Percentiles rank a stretch among this genome's conserved stretches.
Conservation (phyloP, 23 tunicate species). For the Styela plicata region DNA sequence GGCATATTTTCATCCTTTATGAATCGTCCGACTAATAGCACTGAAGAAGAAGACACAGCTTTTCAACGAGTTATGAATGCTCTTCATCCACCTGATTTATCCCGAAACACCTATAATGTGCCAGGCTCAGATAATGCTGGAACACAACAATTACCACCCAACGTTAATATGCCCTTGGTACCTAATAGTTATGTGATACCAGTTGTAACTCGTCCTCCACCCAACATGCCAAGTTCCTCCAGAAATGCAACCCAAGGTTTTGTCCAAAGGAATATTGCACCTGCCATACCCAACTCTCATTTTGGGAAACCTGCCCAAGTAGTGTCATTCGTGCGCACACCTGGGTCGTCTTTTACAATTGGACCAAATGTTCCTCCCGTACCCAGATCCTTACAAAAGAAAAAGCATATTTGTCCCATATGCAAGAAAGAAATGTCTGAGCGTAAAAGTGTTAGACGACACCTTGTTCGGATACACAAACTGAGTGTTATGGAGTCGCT, state of each 20-base stretch:
- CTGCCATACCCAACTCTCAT: neutral
- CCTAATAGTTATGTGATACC: neutral
- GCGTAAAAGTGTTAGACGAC: conserved; percentile 26
- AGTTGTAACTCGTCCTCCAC: neutral
- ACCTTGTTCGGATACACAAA: conserved; percentile 9
- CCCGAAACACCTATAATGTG: too few species aligned
- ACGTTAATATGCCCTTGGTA: neutral
- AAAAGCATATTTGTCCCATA: conserved; percentile 10
- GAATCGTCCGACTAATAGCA: conserved; percentile 8
- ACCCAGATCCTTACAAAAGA: neutral
- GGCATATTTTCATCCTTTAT: conserved; percentile 8
- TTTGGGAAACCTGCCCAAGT: neutral
- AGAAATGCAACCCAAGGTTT: neutral
- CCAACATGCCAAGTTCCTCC: neutral
- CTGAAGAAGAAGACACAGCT: conserved; percentile 16
- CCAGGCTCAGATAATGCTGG: neutral
- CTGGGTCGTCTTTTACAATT: neutral
- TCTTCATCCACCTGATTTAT: conserved; percentile 17
- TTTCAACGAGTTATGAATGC: conserved; percentile 8
- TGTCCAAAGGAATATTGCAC: neutral
- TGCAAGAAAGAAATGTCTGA: conserved; percentile 17
- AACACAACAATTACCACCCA: neutral
- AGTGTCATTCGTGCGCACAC: neutral
- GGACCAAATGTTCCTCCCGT: neutral
- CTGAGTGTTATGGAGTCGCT: conserved; percentile 17